Evolutionary conservation across 2,888 invertebrate genomes (phyloP), one percentile per base, ranked within the genome.

Genomic region (Brachyopa scutellaris): DNA sequence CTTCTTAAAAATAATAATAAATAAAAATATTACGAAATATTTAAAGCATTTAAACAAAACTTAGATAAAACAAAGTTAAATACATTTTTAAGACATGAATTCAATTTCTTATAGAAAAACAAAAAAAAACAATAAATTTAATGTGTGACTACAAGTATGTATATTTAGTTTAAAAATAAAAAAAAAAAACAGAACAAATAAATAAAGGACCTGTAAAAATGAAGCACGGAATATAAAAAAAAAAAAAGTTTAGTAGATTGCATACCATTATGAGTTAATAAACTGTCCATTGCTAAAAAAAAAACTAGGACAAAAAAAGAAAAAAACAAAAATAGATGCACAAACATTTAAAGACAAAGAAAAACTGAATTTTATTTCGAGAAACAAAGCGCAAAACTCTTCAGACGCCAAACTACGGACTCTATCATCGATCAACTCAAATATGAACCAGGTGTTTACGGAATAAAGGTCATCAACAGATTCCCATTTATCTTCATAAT

Each of bases 301-400:
- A n/a, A n/a, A n/a, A n/a, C n/a, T n/a, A n/a, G n/a, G n/a, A n/a
- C n/a, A 49, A 40, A 42, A 19, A 53, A 45, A n/a, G 45, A 51
- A 33, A 9, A 47, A 42, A 61, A 15, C 31, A 40, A 51, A 45
- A 23, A 72, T 73, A 55, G 61, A 79, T 79, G 79, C 79, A 79
- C 79, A 79, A 79, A 73, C 2, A 53, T 31, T 31, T 21, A 64
- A 51, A 49, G 2, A 5, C 15, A 9, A 38, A 21, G 15, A 31
- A n/a, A n/a, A n/a, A n/a, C n/a, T n/a, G 2, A 40, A 33, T 9
- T 51, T 19, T 26, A 13, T 11, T 26, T 49, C n/a, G n/a, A n/a
- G n/a, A n/a, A n/a, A n/a, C n/a, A n/a, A n/a, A n/a, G n/a, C n/a
- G n/a, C n/a, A n/a, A n/a, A n/a, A n/a, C n/a, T n/a, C n/a, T n/a